A percentile compares a stretch with the other conserved stretches of the same genome.
phyloP scores from a whole-genome alignment of 1,140 invertebrate genomes.

The Aphidius gifuensis region DNA sequence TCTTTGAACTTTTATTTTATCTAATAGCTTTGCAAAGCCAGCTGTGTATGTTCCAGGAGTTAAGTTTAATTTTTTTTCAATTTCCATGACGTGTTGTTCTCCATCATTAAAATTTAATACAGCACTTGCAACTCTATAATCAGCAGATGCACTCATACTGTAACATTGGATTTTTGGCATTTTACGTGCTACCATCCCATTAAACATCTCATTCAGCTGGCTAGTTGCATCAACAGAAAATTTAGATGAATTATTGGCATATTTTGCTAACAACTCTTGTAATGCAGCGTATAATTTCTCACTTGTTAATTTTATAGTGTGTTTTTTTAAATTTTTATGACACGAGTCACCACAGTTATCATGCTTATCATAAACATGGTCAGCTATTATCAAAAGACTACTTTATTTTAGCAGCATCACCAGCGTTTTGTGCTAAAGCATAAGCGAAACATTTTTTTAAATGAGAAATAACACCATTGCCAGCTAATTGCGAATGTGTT shows the following conservation, averaged over 20 bases:
- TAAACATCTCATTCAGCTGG: constrained; percentile 32
- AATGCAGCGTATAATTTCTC: constrained; percentile 24
- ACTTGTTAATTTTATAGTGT: constrained; percentile 24
- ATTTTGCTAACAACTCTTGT: constrained; percentile 27
- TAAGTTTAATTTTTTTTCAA: constrained; percentile 13
- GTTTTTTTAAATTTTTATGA: not conserved
- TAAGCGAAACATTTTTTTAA: constrained; percentile 13
- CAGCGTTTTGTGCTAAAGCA: constrained; percentile 1
- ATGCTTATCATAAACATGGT: not conserved
- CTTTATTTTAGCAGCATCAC: not conserved
- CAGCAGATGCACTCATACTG: constrained; percentile 27
- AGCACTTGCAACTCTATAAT: constrained; percentile 28
- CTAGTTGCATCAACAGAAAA: constrained; percentile 33
- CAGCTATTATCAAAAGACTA: not conserved
- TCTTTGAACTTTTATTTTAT: not conserved
- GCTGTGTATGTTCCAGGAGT: constrained; percentile 21
- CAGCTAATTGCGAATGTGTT: not conserved
- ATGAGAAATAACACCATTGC: not conserved
- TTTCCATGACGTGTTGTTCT: constrained; percentile 18
- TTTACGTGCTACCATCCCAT: constrained; percentile 30
- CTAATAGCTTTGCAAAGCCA: constrained; percentile 4
- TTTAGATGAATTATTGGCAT: constrained; percentile 28
- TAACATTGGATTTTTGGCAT: constrained; percentile 31
- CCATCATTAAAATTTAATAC: constrained; percentile 29
- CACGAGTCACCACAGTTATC: not conserved